Conservation (phyloP, 2,888 invertebrate species). For the Biston betularia region DNA sequence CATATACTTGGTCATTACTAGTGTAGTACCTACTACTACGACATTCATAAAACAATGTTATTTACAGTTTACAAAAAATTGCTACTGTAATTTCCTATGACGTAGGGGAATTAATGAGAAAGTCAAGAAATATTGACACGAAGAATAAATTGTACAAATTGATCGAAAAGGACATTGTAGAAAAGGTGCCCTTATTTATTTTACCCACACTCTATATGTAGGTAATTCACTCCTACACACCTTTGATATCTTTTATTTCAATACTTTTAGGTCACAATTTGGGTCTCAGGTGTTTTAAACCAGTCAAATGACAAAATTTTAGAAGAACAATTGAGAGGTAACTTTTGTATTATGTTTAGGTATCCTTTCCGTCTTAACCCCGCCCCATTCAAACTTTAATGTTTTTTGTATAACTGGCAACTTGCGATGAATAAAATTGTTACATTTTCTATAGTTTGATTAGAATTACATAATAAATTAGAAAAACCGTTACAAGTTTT, state of each 20-base stretch:
- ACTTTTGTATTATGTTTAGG: neutral
- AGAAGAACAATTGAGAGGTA: slow-evolving; percentile 72
- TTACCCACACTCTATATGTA: too few relatives aligned
- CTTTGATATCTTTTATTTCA: neutral
- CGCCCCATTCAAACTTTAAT: neutral
- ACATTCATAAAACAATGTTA: too few relatives aligned
- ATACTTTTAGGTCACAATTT: slow-evolving; percentile 63
- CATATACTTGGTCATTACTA: neutral
- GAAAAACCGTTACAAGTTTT: neutral
- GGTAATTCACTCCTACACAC: neutral
- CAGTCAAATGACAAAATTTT: slow-evolving; percentile 62
- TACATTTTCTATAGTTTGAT: too few relatives aligned
- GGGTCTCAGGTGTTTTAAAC: slow-evolving; percentile 68
- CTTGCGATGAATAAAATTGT: too few relatives aligned
- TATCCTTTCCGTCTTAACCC: neutral
- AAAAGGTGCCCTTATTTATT: slow-evolving; percentile 20
- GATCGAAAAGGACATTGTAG: slow-evolving; percentile 58
- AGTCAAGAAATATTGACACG: slow-evolving; percentile 38
- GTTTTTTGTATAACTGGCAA: too few relatives aligned
- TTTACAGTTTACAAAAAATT: slow-evolving; percentile 60
- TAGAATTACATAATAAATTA: too few relatives aligned
- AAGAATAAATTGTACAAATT: slow-evolving; percentile 39
- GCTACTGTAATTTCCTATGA: slow-evolving; percentile 60
- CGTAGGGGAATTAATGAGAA: slow-evolving; percentile 52
- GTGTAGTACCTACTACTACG: too few relatives aligned